A percentile compares a stretch with the other conserved stretches of the same genome.
Evolutionary conservation across 2,797 vertebrate genomes (phyloP).

Genomic region (Alexandromys oeconomus): DNA sequence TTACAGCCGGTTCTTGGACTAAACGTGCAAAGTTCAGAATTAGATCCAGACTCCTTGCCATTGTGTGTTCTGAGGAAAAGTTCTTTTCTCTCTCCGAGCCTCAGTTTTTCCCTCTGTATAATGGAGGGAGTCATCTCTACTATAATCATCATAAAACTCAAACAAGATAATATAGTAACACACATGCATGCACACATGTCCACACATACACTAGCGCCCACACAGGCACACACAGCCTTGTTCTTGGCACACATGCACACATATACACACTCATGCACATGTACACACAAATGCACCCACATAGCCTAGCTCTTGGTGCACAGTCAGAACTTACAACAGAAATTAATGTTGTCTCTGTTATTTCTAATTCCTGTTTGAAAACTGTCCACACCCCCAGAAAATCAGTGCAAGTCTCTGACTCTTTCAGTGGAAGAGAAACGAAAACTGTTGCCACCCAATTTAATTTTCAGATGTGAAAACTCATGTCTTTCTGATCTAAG

Average conservation of each 20-base stretch:
- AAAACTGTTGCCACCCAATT: not conserved
- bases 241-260: not conserved
- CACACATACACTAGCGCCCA: not conserved
- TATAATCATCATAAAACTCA: not conserved
- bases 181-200: not conserved
- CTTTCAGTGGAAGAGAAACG: not conserved
- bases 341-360: not conserved
- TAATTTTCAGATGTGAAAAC: conserved; percentile 43
- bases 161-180: not conserved
- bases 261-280: not conserved
- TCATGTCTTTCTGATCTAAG: not conserved
- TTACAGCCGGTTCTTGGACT: not conserved
- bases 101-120: conserved; percentile 27
- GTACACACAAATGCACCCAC: not conserved
- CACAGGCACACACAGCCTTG: not conserved
- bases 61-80: not conserved
- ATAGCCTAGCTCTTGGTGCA: not conserved
- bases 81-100: not conserved
- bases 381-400: not conserved
- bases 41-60: not conserved
- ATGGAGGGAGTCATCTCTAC: conserved; percentile 13
- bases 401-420: not conserved
- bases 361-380: not conserved
- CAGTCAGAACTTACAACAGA: not conserved
- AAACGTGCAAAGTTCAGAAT: conserved; percentile 14